Conservation (phyloP, 2,888 invertebrate species). For the Sympetrum striolatum region DNA sequence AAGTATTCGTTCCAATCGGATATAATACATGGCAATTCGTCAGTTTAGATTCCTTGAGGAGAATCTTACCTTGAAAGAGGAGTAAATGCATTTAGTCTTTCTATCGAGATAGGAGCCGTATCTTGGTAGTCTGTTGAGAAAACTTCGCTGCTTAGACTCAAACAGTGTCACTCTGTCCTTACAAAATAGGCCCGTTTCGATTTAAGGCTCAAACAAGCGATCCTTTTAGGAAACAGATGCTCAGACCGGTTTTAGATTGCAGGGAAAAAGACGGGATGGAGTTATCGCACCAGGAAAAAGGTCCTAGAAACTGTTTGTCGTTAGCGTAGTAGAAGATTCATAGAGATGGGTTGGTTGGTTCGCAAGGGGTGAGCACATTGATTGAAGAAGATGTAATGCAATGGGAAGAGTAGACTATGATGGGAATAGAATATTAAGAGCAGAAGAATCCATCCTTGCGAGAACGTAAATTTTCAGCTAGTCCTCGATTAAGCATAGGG, state of each 20-base stretch:
- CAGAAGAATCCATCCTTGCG: background rate
- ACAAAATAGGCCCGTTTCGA: background rate
- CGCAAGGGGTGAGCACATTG: background rate
- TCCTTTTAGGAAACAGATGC: background rate
- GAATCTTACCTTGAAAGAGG: too few relatives aligned
- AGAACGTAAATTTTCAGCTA: too few relatives aligned
- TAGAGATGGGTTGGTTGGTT: background rate
- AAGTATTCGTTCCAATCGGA: too few relatives aligned
- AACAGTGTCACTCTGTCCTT: background rate
- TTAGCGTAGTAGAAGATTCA: background rate
- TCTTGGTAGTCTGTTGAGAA: background rate
- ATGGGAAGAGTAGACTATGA: background rate
- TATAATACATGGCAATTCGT: background rate
- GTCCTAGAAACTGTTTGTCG: background rate
- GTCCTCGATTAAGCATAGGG: too few relatives aligned
- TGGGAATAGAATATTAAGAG: background rate
- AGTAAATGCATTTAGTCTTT: too few relatives aligned
- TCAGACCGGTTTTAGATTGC: background rate
- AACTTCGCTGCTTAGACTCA: background rate
- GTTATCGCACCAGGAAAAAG: background rate
- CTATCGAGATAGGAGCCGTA: too few relatives aligned
- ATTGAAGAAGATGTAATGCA: too few relatives aligned
- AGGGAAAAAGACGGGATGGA: background rate
- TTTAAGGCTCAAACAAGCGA: background rate
- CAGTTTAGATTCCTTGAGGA: background rate